These are phyloP conservation scores for Watsonalla binaria DNA, from an alignment of 2,888 invertebrate species.

Conservation along the genomic window DNA sequence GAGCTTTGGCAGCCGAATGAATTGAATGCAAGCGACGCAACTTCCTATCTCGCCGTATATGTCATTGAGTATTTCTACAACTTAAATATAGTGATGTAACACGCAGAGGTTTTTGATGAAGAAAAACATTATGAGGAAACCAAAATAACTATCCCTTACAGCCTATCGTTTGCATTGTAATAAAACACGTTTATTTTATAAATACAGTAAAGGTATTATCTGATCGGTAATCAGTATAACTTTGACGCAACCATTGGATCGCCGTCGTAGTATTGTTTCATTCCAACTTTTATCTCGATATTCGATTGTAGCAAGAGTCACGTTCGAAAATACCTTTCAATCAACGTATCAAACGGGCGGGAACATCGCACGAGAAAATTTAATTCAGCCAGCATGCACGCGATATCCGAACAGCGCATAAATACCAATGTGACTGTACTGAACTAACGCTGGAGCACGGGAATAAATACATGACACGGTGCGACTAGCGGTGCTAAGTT, in stretches of 20 bases:
- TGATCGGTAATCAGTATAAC: too few species aligned
- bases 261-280: background rate
- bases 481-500: conserved; percentile 6
- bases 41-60: too few species aligned
- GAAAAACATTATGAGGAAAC: too few species aligned
- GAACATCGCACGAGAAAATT: conserved; percentile 46
- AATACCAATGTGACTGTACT: conserved; percentile 43
- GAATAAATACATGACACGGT: conserved; percentile 17
- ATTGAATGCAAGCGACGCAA: too few species aligned
- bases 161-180: too few species aligned
- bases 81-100: too few species aligned
- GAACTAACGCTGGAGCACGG: conserved; percentile 20
- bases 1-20: too few species aligned
- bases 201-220: too few species aligned
- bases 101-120: too few species aligned
- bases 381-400: conserved; percentile 48
- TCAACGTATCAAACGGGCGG: conserved; percentile 49
- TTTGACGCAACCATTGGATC: background rate
- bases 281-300: conserved; percentile 1
- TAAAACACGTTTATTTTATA: too few species aligned
- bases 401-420: conserved; percentile 46
- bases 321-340: conserved; percentile 59
- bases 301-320: conserved; percentile 26
- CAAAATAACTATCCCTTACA: too few species aligned
- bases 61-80: too few species aligned